These are phyloP conservation scores for Sebastes hubbsi DNA, from an alignment of 2,797 vertebrate species.

Conservation along the genomic window DNA sequence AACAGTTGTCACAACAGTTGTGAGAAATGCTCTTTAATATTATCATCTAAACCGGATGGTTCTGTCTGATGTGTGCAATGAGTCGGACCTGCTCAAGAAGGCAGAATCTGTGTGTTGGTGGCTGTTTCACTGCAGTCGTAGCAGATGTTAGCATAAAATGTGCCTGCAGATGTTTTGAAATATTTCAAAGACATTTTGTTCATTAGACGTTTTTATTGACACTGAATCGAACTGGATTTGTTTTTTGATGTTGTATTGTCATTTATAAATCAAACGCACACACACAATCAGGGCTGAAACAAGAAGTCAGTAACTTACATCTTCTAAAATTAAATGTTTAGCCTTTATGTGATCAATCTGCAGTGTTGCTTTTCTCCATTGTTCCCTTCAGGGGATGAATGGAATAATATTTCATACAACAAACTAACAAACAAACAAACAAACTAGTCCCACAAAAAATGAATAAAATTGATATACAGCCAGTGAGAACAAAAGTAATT, in stretches of 20 bases:
- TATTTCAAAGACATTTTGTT: slow-evolving; percentile 51
- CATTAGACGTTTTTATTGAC: slow-evolving; percentile 34
- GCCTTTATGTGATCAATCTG: not conserved
- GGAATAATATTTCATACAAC: not conserved
- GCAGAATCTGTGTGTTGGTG: slow-evolving; percentile 46
- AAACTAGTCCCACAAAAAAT: not conserved
- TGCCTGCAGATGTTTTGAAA: slow-evolving; percentile 67
- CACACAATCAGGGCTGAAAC: not conserved
- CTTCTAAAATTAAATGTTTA: slow-evolving; percentile 7
- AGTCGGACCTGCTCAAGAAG: slow-evolving; percentile 65
- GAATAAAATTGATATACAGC: not conserved
- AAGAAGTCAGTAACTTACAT: not conserved
- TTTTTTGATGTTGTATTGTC: slow-evolving; percentile 14
- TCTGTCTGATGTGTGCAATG: slow-evolving; percentile 72
- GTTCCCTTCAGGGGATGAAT: not conserved
- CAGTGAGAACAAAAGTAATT: not conserved
- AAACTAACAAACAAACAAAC: not conserved
- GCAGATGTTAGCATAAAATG: slow-evolving; percentile 68
- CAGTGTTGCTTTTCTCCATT: not conserved
- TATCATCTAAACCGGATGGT: slow-evolving; percentile 53
- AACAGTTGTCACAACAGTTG: slow-evolving; percentile 66
- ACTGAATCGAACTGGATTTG: slow-evolving; percentile 3
- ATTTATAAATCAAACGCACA: slow-evolving; percentile 17
- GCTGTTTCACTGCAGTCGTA: slow-evolving; percentile 45
- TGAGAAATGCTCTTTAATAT: slow-evolving; percentile 53